These are phyloP conservation scores for Glyptemys insculpta DNA, from an alignment of 2,797 vertebrate genomes.

Conservation along the genomic window DNA sequence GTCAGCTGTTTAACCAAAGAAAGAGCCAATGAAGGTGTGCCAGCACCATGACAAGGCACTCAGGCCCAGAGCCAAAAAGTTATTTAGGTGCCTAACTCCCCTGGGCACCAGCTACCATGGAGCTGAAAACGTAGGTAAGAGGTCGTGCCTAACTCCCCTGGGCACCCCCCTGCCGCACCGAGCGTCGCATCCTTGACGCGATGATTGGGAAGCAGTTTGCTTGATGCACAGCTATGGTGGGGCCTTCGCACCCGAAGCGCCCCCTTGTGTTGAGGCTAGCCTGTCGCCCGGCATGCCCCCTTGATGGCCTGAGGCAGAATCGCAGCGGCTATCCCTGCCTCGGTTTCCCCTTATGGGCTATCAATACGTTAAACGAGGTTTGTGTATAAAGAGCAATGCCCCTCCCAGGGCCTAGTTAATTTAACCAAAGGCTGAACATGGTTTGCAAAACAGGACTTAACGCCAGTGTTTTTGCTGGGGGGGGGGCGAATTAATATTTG, in stretches of 20 bases:
- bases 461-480: not conserved
- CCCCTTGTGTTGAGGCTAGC: not conserved
- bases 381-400: not conserved
- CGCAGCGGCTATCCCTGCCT: not conserved
- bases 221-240: not conserved
- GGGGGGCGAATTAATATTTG: not conserved
- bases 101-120: not conserved
- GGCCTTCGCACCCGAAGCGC: accelerated
- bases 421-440: not conserved
- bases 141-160: no score
- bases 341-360: not conserved
- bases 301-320: not conserved
- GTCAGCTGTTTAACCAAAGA: not conserved
- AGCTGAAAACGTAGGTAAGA: not conserved
- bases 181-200: not conserved
- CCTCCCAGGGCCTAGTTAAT: not conserved
- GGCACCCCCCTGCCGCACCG: no score
- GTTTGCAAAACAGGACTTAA: not conserved
- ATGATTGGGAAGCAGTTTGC: no score
- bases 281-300: no score
- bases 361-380: not conserved
- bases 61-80: no score
- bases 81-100: no score
- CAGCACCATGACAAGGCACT: no score
- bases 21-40: not conserved